These are phyloP conservation scores for Drosophila sp. DNA, from an alignment of 1,140 invertebrate genomes.

Conservation along the genomic window DNA sequence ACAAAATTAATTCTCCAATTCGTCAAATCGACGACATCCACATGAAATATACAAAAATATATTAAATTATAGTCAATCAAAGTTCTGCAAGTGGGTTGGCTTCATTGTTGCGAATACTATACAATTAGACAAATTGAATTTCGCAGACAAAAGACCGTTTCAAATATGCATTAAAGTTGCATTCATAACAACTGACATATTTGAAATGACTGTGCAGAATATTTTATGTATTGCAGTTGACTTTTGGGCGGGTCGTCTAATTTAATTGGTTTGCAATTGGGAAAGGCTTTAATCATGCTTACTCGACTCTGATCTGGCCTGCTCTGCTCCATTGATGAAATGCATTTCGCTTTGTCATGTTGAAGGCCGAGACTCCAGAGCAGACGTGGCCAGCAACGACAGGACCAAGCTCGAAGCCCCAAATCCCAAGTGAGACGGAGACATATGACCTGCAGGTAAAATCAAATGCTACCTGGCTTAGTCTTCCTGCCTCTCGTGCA, in stretches of 20 bases:
- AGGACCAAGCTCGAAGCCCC: slow-evolving; percentile 1
- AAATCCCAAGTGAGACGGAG: slow-evolving; percentile 1
- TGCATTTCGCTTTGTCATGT: slow-evolving; percentile 71
- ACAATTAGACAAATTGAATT: neutral
- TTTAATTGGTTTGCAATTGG: slow-evolving; percentile 11
- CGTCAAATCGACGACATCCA: too few relatives aligned
- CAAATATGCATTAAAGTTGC: neutral
- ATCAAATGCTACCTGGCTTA: slow-evolving; percentile 49
- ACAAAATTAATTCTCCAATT: too few relatives aligned
- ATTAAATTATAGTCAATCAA: too few relatives aligned
- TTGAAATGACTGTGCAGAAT: slow-evolving; percentile 11
- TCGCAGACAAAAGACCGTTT: neutral
- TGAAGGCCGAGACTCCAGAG: slow-evolving; percentile 14
- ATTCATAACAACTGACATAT: neutral
- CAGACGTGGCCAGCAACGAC: slow-evolving; percentile 30
- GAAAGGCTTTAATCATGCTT: slow-evolving; percentile 57
- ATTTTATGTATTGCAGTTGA: slow-evolving; percentile 8
- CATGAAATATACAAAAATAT: too few relatives aligned
- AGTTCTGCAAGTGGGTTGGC: too few relatives aligned
- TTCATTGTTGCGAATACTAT: neutral
- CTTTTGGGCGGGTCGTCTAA: neutral
- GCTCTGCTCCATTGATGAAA: slow-evolving; percentile 29
- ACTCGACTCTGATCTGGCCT: slow-evolving; percentile 20
- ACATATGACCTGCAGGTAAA: slow-evolving; percentile 46
- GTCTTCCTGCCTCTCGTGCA: slow-evolving; percentile 19